A percentile compares a stretch with the other conserved stretches of the same genome.
Conservation (phyloP, 92 coral and sea anemone species). For the Pocillopora grandis region DNA sequence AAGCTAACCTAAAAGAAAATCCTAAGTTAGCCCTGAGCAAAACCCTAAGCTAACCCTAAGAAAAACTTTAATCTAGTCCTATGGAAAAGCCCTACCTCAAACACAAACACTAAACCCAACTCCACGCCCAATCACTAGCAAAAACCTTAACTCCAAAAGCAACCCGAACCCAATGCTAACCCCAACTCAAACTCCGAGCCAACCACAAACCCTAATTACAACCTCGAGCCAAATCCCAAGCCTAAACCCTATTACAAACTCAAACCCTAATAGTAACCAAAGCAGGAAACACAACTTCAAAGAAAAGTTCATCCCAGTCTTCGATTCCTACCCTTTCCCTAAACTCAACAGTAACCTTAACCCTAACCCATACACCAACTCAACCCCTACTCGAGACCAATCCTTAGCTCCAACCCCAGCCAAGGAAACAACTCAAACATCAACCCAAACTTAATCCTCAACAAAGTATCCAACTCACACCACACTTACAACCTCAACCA, state of each 20-base stretch:
- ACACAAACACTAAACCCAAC: too few relatives aligned
- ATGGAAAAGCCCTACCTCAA: too few relatives aligned
- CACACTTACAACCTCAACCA: slow-evolving; percentile 26
- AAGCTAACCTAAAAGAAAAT: too few relatives aligned
- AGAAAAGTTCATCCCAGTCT: slow-evolving; percentile 34
- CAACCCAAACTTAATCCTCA: slow-evolving; percentile 34
- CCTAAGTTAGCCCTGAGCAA: too few relatives aligned
- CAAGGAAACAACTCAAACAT: background rate
- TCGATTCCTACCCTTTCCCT: slow-evolving; percentile 18
- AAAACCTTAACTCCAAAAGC: too few relatives aligned
- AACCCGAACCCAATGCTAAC: slow-evolving; percentile 10
- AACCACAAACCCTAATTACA: slow-evolving; percentile 56
- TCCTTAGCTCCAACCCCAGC: too few relatives aligned
- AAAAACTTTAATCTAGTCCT: too few relatives aligned
- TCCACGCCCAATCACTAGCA: too few relatives aligned
- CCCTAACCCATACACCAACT: slow-evolving; percentile 34
- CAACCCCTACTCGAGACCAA: background rate
- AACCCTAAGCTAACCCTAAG: too few relatives aligned
- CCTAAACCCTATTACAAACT: too few relatives aligned
- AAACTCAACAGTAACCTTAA: background rate
- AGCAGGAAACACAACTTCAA: slow-evolving; percentile 26
- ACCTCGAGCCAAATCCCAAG: too few relatives aligned
- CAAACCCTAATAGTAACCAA: slow-evolving; percentile 55
- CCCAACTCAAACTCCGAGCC: slow-evolving; percentile 64
- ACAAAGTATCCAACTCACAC: background rate